Conservation (phyloP, 2,888 invertebrate genomes). For the Chironomus riparius region DNA sequence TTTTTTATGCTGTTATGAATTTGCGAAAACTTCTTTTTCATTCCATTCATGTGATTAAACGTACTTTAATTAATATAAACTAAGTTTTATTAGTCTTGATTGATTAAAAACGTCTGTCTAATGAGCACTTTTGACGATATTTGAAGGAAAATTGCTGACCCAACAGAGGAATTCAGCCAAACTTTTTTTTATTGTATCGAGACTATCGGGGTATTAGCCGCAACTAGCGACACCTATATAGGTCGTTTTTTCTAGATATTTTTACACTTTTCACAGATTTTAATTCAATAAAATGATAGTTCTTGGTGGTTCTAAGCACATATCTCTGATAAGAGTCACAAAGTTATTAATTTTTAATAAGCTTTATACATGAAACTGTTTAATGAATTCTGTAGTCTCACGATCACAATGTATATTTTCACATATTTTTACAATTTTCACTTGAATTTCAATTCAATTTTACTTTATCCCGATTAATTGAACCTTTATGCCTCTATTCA, state of each 20-base stretch:
- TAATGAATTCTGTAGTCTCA: not conserved
- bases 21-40: not conserved
- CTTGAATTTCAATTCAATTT: not conserved
- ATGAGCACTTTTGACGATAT: not conserved
- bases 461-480: not conserved
- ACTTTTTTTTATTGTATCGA: constrained; percentile 18
- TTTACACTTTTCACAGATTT: not conserved
- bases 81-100: not conserved
- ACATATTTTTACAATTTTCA: not conserved
- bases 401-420: constrained; percentile 11
- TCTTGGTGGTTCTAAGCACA: not conserved
- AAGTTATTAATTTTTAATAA: not conserved
- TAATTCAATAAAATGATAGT: not conserved
- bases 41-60: not conserved
- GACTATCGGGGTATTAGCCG: constrained; percentile 12
- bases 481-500: not conserved
- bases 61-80: too few relatives aligned
- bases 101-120: not conserved
- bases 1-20: not conserved
- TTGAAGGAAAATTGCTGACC: constrained; percentile 6
- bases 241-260: not conserved
- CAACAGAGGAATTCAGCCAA: constrained; percentile 13
- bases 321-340: not conserved
- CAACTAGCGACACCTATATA: not conserved
- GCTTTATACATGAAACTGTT: not conserved